A percentile compares a stretch with the other conserved stretches of the same genome.
Conservation (phyloP, 2,888 invertebrate species). For the Octonoba sinensis region DNA sequence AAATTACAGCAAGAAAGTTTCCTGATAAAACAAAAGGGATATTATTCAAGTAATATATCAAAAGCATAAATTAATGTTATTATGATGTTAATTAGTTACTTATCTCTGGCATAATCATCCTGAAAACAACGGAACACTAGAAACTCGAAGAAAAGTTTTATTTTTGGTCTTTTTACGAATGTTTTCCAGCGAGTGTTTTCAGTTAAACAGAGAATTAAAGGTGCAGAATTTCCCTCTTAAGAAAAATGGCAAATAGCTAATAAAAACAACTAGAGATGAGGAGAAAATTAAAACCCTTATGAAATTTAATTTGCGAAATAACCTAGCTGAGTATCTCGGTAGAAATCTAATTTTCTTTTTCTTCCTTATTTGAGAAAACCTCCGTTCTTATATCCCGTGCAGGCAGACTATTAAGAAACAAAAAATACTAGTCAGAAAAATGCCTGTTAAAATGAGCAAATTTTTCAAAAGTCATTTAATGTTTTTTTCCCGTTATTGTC, state of each 20-base stretch:
- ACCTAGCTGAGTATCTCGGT: conserved; percentile 4
- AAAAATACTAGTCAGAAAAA: conserved; percentile 36
- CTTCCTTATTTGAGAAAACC: conserved; percentile 24
- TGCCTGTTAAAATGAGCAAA: conserved; percentile 37
- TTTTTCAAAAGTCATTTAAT: conserved; percentile 29
- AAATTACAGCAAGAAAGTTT: not conserved
- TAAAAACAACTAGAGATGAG: conserved; percentile 1
- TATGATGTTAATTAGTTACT: conserved; percentile 40
- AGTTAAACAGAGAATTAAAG: conserved; percentile 1
- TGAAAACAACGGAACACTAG: conserved; percentile 26
- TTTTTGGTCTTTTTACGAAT: conserved; percentile 10
- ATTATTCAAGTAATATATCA: conserved; percentile 26
- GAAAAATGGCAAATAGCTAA: conserved; percentile 14
- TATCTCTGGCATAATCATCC: conserved; percentile 24
- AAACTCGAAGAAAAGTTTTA: not conserved
- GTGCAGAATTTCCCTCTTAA: conserved; percentile 14
- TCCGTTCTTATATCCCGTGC: conserved; percentile 8
- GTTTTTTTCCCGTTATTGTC: conserved; percentile 12
- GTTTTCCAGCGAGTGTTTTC: conserved; percentile 21
- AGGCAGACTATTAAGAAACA: not conserved
- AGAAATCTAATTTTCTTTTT: conserved; percentile 9
- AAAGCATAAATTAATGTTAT: conserved; percentile 16
- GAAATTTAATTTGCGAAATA: conserved; percentile 58
- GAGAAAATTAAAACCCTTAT: conserved; percentile 40
- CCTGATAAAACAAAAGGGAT: conserved; percentile 14